A percentile compares a stretch with the other conserved stretches of the same genome.
Evolutionary conservation across 2,113 vertebrate species (phyloP).

Genomic region (Chloroceryle aenea): DNA sequence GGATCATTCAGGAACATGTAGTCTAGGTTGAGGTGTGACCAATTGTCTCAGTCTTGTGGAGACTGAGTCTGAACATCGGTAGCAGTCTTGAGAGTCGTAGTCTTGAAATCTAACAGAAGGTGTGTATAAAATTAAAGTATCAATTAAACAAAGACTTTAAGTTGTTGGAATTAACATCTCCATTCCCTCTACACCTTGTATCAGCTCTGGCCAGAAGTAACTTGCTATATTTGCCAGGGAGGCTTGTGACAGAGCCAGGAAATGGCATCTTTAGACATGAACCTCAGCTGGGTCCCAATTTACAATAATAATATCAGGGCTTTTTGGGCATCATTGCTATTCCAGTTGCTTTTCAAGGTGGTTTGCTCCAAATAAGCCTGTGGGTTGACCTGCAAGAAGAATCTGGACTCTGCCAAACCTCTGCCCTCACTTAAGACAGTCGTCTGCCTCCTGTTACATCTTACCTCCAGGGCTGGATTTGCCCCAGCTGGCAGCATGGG

Average conservation of each 20-base stretch:
- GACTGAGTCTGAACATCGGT: background rate
- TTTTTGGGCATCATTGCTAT: background rate
- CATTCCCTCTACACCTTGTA: background rate
- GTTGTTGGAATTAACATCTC: background rate
- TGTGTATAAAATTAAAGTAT: background rate
- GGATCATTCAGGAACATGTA: background rate
- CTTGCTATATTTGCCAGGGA: background rate
- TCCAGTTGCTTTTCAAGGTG: background rate
- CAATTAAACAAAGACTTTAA: background rate
- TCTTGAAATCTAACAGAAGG: background rate
- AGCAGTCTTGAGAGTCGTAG: background rate
- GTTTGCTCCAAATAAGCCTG: background rate
- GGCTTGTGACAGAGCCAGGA: background rate
- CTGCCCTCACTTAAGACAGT: background rate
- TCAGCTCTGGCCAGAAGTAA: background rate
- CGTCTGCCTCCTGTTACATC: background rate
- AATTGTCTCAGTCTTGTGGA: background rate
- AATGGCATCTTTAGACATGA: background rate
- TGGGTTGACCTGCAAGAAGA: background rate
- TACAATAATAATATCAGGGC: background rate
- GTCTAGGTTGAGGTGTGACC: background rate
- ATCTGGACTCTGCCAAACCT: background rate
- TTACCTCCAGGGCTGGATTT: background rate
- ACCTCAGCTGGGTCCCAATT: background rate
- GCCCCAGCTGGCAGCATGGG: background rate